Percentiles rank a stretch among this genome's conserved stretches.
Conservation (phyloP, 37 sponge, comb jelly and placozoan species). For the Halisarca cf. caerulea region DNA sequence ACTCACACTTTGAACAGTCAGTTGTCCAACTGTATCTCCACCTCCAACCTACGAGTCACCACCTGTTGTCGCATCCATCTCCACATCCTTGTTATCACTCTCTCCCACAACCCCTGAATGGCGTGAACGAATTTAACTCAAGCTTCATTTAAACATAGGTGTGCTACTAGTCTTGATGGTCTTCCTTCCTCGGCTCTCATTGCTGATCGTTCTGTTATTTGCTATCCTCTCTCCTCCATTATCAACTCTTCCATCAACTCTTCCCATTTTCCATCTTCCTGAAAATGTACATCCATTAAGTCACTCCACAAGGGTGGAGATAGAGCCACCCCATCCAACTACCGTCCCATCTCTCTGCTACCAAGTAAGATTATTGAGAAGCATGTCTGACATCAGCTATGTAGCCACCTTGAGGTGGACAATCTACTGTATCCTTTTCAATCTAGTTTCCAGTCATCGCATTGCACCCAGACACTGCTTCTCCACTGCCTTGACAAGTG, state of each 20-base stretch:
- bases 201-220: not conserved
- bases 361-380: no score
- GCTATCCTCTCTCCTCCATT: not conserved
- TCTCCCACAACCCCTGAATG: not conserved
- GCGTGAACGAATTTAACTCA: not conserved
- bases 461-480: no score
- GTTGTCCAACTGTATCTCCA: no score
- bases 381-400: no score
- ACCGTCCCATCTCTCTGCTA: constrained; percentile 9
- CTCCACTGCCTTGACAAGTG: no score
- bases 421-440: no score
- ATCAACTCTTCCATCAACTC: not conserved
- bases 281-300: not conserved
- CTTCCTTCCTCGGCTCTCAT: not conserved
- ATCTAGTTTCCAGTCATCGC: no score
- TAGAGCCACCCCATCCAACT: not conserved
- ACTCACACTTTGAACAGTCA: not conserved
- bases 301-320: not conserved
- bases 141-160: not conserved
- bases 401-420: no score
- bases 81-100: not conserved
- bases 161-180: not conserved
- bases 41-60: no score
- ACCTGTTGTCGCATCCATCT: not conserved
- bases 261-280: not conserved